phyloP scores from a whole-genome alignment of 2,113 vertebrate species.

The Dolichotis patagonum region DNA sequence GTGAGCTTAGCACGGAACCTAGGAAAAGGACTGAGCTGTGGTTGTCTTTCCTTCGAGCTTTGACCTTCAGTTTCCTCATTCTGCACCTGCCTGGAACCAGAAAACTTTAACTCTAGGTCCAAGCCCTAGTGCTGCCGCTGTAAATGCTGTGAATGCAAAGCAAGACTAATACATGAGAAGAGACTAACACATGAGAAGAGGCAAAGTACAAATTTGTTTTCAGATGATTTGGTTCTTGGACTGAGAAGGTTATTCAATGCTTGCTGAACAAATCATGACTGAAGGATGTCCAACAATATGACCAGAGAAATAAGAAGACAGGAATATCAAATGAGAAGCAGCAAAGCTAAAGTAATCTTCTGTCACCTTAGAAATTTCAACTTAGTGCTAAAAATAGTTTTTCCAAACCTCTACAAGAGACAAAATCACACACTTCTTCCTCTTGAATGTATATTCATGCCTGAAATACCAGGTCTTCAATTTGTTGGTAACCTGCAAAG shows the following conservation, averaged over 20 bases:
- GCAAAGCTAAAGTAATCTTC: neutral
- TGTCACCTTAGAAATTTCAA: neutral
- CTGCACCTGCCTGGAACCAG: neutral
- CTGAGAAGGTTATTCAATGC: neutral
- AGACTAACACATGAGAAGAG: fast-evolving
- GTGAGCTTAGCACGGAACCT: fast-evolving
- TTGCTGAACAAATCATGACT: neutral
- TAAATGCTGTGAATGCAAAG: neutral
- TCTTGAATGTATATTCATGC: neutral
- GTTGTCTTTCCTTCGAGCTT: neutral
- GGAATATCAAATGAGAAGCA: neutral
- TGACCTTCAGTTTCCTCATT: neutral
- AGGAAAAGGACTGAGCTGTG: neutral
- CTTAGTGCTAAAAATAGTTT: neutral
- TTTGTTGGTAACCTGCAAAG: neutral
- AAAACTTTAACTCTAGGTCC: neutral
- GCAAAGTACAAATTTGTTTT: neutral
- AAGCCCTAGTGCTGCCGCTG: neutral
- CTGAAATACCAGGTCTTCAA: neutral
- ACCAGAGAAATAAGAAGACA: neutral
- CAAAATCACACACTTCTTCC: neutral
- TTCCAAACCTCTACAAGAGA: neutral
- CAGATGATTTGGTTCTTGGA: neutral
- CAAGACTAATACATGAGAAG: neutral
- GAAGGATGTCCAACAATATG: neutral